These are phyloP conservation scores for Scolanthus callimorphus DNA, from an alignment of 92 coral and sea anemone genomes.

Conservation along the genomic window DNA sequence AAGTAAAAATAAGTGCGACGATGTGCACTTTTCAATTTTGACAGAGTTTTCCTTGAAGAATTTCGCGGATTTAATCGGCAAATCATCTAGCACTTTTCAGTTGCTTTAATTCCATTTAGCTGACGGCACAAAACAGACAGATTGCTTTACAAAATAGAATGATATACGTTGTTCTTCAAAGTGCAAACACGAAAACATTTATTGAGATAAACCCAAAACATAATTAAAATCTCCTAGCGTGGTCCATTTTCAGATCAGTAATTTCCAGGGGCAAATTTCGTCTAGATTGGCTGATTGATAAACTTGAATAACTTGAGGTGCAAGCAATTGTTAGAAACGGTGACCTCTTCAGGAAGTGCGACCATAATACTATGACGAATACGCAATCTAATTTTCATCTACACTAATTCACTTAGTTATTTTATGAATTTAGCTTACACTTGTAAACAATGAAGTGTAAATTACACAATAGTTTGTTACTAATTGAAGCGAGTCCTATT, in stretches of 20 bases:
- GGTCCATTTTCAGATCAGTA: background rate
- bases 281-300: background rate
- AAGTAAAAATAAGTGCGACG: no score
- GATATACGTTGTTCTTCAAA: no score
- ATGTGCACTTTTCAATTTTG: no score
- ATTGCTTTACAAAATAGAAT: no score
- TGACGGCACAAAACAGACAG: no score
- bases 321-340: background rate
- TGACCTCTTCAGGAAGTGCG: background rate
- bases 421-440: background rate
- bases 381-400: background rate
- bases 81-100: no score
- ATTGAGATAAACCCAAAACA: no score
- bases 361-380: background rate
- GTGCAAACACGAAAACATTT: no score
- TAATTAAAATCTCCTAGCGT: no score
- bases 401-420: background rate
- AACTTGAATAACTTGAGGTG: background rate
- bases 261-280: background rate
- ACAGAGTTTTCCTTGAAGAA: no score
- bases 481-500: background rate
- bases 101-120: no score
- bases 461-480: background rate
- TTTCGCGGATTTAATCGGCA: no score
- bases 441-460: background rate